A percentile compares a stretch with the other conserved stretches of the same genome.
Evolutionary conservation across 2,888 invertebrate species (phyloP).

Genomic region (Caenorhabditis wallacei): DNA sequence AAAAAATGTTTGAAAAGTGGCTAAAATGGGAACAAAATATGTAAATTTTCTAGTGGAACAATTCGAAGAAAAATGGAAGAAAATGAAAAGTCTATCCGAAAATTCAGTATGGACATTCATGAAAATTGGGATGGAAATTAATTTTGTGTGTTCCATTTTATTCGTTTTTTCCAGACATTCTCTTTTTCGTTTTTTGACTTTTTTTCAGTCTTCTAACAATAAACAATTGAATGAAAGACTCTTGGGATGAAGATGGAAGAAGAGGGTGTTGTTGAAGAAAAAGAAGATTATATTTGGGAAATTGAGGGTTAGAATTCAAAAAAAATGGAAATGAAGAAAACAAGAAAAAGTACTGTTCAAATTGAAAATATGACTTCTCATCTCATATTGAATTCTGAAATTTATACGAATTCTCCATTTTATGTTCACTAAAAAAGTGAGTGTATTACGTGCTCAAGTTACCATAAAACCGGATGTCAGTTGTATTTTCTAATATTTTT

Average conservation of each 20-base stretch:
- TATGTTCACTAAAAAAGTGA: neutral
- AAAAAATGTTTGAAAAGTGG: neutral
- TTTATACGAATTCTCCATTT: slow-evolving; percentile 15
- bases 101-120: slow-evolving; percentile 41
- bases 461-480: slow-evolving; percentile 24
- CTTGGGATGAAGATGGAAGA: slow-evolving; percentile 17
- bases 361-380: neutral
- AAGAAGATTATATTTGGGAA: slow-evolving; percentile 26
- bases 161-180: neutral
- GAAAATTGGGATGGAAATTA: slow-evolving; percentile 58
- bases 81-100: slow-evolving; percentile 18
- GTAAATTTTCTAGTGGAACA: slow-evolving; percentile 1
- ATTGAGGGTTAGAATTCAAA: neutral
- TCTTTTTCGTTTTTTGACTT: slow-evolving; percentile 9
- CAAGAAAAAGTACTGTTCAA: slow-evolving; percentile 4
- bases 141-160: slow-evolving; percentile 36
- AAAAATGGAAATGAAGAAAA: neutral
- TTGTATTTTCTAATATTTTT: slow-evolving; percentile 17
- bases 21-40: slow-evolving; percentile 20
- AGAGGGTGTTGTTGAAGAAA: slow-evolving; percentile 2
- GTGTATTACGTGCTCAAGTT: slow-evolving; percentile 14
- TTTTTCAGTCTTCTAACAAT: slow-evolving; percentile 42
- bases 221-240: slow-evolving; percentile 41
- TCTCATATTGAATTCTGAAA: slow-evolving; percentile 2
- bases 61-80: neutral